Conservation (phyloP, 1,140 invertebrate species). For the Heliconius nattereri region DNA sequence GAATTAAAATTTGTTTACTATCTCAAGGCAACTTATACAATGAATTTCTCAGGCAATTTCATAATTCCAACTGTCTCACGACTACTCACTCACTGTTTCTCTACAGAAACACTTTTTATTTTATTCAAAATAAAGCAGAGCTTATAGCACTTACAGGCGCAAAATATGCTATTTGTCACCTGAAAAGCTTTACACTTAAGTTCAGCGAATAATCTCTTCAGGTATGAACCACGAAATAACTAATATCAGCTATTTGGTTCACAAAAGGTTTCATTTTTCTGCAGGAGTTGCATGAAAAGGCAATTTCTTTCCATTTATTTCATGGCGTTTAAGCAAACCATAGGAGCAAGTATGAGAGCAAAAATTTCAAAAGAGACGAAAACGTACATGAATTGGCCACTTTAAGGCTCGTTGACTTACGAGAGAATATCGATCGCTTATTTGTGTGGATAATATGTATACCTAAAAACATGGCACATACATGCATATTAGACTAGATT, state of each 20-base stretch:
- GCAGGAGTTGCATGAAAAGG: constrained; percentile 22
- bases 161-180: constrained; percentile 1
- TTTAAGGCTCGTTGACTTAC: constrained; percentile 1
- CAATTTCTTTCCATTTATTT: constrained; percentile 17
- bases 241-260: constrained; percentile 12
- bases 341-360: not conserved
- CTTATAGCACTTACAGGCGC: not conserved
- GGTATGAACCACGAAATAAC: constrained; percentile 5
- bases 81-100: not conserved
- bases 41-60: not conserved
- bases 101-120: not conserved
- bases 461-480: too few species aligned
- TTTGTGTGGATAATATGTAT: not conserved
- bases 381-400: constrained; percentile 5
- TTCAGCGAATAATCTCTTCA: not conserved
- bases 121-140: not conserved
- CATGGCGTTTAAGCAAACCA: constrained; percentile 1
- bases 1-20: not conserved
- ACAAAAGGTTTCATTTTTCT: constrained; percentile 29
- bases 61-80: not conserved
- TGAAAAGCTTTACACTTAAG: constrained; percentile 3
- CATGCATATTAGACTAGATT: too few species aligned
- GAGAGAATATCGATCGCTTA: not conserved
- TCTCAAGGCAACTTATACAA: not conserved
- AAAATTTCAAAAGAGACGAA: constrained; percentile 1